Base-by-base conservation (phyloP, 37 sponge, comb jelly and placozoan genomes). In the Chondrosia reniformis region DNA sequence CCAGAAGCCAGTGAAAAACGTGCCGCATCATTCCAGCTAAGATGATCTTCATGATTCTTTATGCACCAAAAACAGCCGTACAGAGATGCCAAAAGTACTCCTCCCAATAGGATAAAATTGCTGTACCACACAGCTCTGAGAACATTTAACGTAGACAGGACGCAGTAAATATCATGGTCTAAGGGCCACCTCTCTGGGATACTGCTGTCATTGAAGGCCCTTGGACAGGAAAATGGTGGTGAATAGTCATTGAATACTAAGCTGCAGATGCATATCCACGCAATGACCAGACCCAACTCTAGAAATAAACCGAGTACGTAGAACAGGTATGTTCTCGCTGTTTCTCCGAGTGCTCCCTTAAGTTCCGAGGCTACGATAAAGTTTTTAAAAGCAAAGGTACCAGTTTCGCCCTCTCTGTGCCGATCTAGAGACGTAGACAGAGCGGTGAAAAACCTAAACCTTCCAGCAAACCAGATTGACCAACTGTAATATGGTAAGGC, bases 401-500 rank as follows among this genome's bases (percentile, higher is more conserved):
- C 88, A 27, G 84, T 83, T 21, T 44, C 17, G 27, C 49, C 56
- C 37, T 80, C 85, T 42, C 90, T 78, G 46, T n/a, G 67, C 13
- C 82, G 82, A 46, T 85, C 90, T 21, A 89, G 55, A 33, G 69
- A 67, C 0, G 32, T 39, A 31, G 46, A 82, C 43, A 61, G 63
- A 37, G 79, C 40, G 38, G 82, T 78, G 56, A 89, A 89, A 49
- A 41, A 89, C 25, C 69, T 78, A 79, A 89, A 79, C 31, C 82
- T 81, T 0, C 76, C 86, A 12, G 77, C 73, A 73, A 76, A 89
- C 30, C 59, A 55, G 30, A 81, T 77, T 22, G 45, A 10, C 90
- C 90, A 89, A 28, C 84, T 54, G 55, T 81, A 89, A 37, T 89
- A 86, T 32, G 85, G 85, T 19, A 78, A 57, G 0, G 45, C 63